Conservation (phyloP, 2,113 vertebrate genomes). For the Aphyosemion australe region DNA sequence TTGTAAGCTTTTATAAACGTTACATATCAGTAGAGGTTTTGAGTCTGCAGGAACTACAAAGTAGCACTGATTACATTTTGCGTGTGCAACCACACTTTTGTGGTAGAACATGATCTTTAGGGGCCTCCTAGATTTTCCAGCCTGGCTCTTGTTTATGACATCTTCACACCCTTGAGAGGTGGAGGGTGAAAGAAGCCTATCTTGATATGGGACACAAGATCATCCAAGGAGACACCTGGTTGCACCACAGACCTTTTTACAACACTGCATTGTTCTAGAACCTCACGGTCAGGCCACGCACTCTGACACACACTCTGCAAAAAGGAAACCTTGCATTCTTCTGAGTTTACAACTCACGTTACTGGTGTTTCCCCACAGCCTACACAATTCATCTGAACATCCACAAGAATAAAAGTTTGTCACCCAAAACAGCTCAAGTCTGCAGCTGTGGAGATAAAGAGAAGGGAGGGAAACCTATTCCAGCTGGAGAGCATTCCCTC, state of each 20-base stretch:
- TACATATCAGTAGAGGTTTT: neutral
- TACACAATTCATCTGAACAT: slow-evolving; percentile 42
- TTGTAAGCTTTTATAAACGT: neutral
- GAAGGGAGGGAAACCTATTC: slow-evolving; percentile 54
- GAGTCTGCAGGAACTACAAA: slow-evolving; percentile 3
- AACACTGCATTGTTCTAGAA: slow-evolving; percentile 53
- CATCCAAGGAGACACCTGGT: slow-evolving; percentile 63
- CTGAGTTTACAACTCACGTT: slow-evolving; percentile 51
- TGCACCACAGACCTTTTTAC: slow-evolving; percentile 39
- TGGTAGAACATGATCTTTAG: slow-evolving; percentile 21
- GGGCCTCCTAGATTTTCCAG: slow-evolving; percentile 18
- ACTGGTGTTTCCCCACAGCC: slow-evolving; percentile 23
- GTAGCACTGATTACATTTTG: neutral
- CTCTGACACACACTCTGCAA: slow-evolving; percentile 30
- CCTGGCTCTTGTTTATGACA: slow-evolving; percentile 22
- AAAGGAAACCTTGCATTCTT: slow-evolving; percentile 55
- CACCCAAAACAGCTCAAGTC: slow-evolving; percentile 56
- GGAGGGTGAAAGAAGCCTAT: slow-evolving; percentile 38
- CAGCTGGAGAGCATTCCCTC: slow-evolving; percentile 66
- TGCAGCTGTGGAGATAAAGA: slow-evolving; percentile 65
- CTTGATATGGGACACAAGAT: slow-evolving; percentile 45
- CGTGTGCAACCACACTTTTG: slow-evolving; percentile 5
- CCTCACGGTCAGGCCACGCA: slow-evolving; percentile 39
- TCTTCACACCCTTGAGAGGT: slow-evolving; percentile 35
- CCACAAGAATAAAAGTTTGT: slow-evolving; percentile 40